Evolutionary conservation across 2,113 vertebrate genomes (phyloP).

Genomic region (Pluvialis apricaria): DNA sequence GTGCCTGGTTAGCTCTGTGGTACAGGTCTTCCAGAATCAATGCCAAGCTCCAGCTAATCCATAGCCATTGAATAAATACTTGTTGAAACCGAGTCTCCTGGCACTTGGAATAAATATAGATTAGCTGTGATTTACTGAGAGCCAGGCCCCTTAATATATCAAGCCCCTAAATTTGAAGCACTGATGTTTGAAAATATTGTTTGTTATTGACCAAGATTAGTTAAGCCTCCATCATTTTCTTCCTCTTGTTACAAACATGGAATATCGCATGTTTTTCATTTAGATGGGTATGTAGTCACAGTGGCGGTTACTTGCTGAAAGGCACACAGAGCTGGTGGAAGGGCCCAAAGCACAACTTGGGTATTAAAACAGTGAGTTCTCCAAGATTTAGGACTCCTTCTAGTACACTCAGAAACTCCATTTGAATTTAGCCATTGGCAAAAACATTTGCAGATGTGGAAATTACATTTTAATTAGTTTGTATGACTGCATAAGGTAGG

Average conservation of each 20-base stretch:
- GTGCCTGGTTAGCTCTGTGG: not conserved
- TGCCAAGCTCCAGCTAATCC: not conserved
- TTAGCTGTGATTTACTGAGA: not conserved
- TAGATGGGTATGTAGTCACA: not conserved
- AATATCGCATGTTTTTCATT: not conserved
- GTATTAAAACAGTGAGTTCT: not conserved
- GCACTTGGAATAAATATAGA: not conserved
- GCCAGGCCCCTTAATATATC: not conserved
- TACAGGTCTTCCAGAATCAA: not conserved
- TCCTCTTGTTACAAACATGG: not conserved
- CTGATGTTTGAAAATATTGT: not conserved
- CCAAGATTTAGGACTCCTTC: not conserved
- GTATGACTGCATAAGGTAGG: slow-evolving; percentile 14
- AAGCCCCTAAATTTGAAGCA: not conserved
- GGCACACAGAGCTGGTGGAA: not conserved
- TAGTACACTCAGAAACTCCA: not conserved
- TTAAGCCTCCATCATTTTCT: not conserved
- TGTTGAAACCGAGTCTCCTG: not conserved
- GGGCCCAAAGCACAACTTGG: not conserved
- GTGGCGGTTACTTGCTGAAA: not conserved
- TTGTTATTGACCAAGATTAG: not conserved
- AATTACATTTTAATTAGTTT: slow-evolving; percentile 62
- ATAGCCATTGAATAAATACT: not conserved
- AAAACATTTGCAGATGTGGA: slow-evolving; percentile 54
- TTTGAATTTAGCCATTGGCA: slow-evolving; percentile 41